Evolutionary conservation across 1,140 invertebrate species (phyloP).

Genomic region (Ladona fulva): DNA sequence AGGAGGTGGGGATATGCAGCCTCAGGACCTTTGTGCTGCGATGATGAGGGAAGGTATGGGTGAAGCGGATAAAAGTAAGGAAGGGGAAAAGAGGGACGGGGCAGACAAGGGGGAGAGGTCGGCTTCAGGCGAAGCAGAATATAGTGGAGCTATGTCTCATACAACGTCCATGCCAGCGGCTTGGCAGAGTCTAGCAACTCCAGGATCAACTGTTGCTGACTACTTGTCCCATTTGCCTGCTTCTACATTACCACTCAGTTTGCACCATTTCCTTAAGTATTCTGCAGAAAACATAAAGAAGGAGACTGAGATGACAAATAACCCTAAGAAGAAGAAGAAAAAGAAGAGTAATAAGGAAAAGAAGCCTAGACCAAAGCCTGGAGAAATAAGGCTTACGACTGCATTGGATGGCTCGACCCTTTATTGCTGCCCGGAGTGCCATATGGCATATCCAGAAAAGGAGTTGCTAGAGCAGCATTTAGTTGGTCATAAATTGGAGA

Average conservation of each 20-base stretch:
- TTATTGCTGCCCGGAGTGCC: conserved; percentile 69
- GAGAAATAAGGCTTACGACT: conserved; percentile 54
- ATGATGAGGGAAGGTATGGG: conserved; percentile 20
- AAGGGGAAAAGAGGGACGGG: conserved; percentile 35
- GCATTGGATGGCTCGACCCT: conserved; percentile 59
- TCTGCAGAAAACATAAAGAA: conserved; percentile 68
- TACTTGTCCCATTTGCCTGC: conserved; percentile 66
- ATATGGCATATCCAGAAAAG: conserved; percentile 68
- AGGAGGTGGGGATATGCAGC: conserved; percentile 19
- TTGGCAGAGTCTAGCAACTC: conserved; percentile 66
- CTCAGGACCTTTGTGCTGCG: conserved; percentile 22
- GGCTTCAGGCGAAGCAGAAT: conserved; percentile 32
- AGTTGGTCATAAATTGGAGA: conserved; percentile 64
- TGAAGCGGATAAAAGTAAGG: conserved; percentile 22
- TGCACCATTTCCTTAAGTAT: conserved; percentile 77
- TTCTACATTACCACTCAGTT: conserved; percentile 61
- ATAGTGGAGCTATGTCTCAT: conserved; percentile 39
- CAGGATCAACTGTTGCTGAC: conserved; percentile 67
- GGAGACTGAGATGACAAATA: conserved; percentile 43
- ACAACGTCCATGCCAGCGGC: conserved; percentile 42
- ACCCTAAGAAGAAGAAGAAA: conserved; percentile 70
- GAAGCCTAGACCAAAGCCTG: conserved; percentile 65
- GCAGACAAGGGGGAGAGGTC: conserved; percentile 30
- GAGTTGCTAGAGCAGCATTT: conserved; percentile 65
- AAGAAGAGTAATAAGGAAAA: conserved; percentile 70